phyloP scores from a whole-genome alignment of 2,888 invertebrate genomes.

The Cyaniris semiargus region DNA sequence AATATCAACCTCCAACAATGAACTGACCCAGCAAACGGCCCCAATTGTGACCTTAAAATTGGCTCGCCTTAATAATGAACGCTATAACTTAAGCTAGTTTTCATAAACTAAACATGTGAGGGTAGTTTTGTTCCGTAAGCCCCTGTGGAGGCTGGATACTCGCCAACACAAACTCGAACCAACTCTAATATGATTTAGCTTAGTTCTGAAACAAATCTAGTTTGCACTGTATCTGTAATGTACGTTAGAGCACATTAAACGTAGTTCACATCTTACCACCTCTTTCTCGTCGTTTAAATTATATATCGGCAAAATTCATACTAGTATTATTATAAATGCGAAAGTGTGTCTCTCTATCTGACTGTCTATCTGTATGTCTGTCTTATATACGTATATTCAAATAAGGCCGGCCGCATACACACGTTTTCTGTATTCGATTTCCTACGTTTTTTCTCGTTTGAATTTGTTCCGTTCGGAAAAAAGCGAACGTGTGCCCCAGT shows the following conservation, averaged over 20 bases:
- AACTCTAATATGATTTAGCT: constrained; percentile 70
- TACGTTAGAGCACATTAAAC: constrained; percentile 31
- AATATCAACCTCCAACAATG: not conserved
- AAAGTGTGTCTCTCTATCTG: too few species aligned
- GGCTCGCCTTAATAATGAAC: constrained; percentile 15
- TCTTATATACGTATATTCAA: too few species aligned
- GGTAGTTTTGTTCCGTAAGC: constrained; percentile 33
- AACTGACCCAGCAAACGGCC: not conserved
- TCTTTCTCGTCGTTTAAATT: not conserved
- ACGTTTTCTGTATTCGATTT: too few species aligned
- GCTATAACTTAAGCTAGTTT: constrained; percentile 5
- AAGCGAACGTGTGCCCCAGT: too few species aligned
- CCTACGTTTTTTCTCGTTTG: too few species aligned
- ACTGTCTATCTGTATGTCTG: too few species aligned
- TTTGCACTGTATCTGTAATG: constrained; percentile 39
- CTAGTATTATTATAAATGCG: too few species aligned
- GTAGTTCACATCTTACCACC: not conserved
- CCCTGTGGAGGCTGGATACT: constrained; percentile 31
- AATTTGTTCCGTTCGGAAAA: too few species aligned
- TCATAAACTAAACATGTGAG: constrained; percentile 30
- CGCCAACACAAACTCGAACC: constrained; percentile 66
- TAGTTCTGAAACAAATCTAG: constrained; percentile 64
- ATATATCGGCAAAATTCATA: too few species aligned
- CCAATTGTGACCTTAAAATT: not conserved
- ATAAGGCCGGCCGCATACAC: too few species aligned